Evolutionary conservation across 2,888 invertebrate species (phyloP).

Genomic region (Amblyteles armatorius): DNA sequence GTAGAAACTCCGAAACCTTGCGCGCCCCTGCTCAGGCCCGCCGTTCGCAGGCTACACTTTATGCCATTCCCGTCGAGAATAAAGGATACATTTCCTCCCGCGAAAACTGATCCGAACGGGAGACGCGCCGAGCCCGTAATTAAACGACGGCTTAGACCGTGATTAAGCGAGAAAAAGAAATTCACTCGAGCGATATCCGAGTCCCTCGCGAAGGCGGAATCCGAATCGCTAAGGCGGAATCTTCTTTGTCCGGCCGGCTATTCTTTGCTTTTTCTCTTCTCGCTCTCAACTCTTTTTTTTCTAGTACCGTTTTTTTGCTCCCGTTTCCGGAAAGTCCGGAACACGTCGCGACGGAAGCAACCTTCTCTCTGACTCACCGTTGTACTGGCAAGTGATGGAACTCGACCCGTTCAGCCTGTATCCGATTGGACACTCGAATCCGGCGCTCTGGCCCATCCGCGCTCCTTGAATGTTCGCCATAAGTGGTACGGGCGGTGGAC

Average conservation of each 20-base stretch:
- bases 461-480: constrained; percentile 91
- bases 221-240: background rate
- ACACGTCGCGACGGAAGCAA: constrained; percentile 5
- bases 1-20: constrained; percentile 27
- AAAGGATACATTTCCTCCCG: constrained; percentile 60
- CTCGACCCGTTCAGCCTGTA: constrained; percentile 92
- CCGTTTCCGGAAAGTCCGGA: constrained; percentile 21
- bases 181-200: constrained; percentile 58
- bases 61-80: constrained; percentile 46
- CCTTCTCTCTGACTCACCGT: constrained; percentile 75
- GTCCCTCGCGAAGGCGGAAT: constrained; percentile 9
- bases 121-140: constrained; percentile 63
- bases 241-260: background rate
- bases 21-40: background rate
- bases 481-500: constrained; percentile 87
- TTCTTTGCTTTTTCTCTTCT: constrained; percentile 1
- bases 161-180: constrained; percentile 62
- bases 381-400: constrained; percentile 91
- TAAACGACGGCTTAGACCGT: constrained; percentile 64
- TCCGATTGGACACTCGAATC: constrained; percentile 93
- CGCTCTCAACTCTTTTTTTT: background rate
- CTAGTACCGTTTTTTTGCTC: constrained; percentile 19
- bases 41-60: constrained; percentile 30
- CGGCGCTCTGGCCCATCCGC: constrained; percentile 91
- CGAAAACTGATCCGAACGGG: constrained; percentile 60